Conservation (phyloP, 1,140 invertebrate species). For the Hetaerina americana region DNA sequence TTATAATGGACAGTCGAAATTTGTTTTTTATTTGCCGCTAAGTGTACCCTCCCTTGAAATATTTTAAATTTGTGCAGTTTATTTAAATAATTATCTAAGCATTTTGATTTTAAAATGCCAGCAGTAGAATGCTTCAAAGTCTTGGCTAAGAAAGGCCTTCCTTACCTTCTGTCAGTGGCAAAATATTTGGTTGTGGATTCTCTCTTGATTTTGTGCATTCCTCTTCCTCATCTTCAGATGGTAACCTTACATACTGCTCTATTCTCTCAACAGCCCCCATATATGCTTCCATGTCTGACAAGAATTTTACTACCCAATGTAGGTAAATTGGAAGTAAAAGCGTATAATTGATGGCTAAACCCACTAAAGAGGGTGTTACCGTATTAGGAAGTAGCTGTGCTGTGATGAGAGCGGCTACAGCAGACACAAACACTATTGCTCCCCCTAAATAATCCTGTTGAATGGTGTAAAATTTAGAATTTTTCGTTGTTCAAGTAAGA, state of each 20-base stretch:
- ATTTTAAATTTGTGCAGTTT: not conserved
- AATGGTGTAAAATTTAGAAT: too few relatives aligned
- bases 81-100: not conserved
- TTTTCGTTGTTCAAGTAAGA: too few relatives aligned
- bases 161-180: too few relatives aligned
- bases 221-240: constrained; percentile 41
- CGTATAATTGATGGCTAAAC: constrained; percentile 65
- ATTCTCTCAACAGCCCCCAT: constrained; percentile 63
- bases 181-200: too few relatives aligned
- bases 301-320: constrained; percentile 67
- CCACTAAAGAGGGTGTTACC: constrained; percentile 48
- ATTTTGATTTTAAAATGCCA: not conserved
- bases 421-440: constrained; percentile 57
- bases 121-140: not conserved
- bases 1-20: too few relatives aligned
- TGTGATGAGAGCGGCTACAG: constrained; percentile 45
- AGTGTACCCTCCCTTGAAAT: not conserved
- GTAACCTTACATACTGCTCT: constrained; percentile 40
- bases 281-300: constrained; percentile 64
- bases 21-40: not conserved
- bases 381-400: constrained; percentile 34
- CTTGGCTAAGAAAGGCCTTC: too few relatives aligned
- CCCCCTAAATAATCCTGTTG: constrained; percentile 68
- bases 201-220: constrained; percentile 26
- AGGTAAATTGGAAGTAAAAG: constrained; percentile 66